Conservation (phyloP, 2,888 invertebrate genomes). For the Cerceris ruficornis region DNA sequence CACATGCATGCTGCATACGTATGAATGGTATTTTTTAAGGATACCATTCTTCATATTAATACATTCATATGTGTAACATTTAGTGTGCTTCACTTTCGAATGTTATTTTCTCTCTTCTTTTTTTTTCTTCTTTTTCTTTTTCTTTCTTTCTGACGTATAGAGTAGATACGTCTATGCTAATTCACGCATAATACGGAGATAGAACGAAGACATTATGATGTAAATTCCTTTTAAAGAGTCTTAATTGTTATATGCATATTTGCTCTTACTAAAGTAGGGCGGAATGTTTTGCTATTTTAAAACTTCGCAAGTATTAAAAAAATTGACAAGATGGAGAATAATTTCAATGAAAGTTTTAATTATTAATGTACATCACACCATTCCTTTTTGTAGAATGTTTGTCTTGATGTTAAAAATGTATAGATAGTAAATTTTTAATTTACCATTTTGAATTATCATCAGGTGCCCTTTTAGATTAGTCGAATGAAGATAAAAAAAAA, state of each 20-base stretch:
- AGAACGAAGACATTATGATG: slow-evolving; percentile 31
- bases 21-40: slow-evolving; percentile 62
- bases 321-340: slow-evolving; percentile 32
- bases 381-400: slow-evolving; percentile 64
- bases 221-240: slow-evolving; percentile 36
- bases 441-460: slow-evolving; percentile 48
- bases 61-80: slow-evolving; percentile 70
- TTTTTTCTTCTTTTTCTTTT: slow-evolving; percentile 25
- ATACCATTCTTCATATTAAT: slow-evolving; percentile 64
- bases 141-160: slow-evolving; percentile 10
- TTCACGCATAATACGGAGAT: slow-evolving; percentile 50
- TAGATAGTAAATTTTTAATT: slow-evolving; percentile 56
- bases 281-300: slow-evolving; percentile 53
- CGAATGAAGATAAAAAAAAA: slow-evolving; percentile 13
- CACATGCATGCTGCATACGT: slow-evolving; percentile 73
- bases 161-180: slow-evolving; percentile 23
- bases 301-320: slow-evolving; percentile 49
- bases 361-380: slow-evolving; percentile 54
- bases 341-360: slow-evolving; percentile 53
- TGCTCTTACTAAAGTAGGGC: slow-evolving; percentile 27
- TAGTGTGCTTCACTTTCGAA: slow-evolving; percentile 63
- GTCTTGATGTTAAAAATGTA: slow-evolving; percentile 55
- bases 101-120: slow-evolving; percentile 27
- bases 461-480: slow-evolving; percentile 55
- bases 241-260: slow-evolving; percentile 35